Evolutionary conservation across 2,113 vertebrate genomes (phyloP).

Genomic region (Scartelaos histophorus): DNA sequence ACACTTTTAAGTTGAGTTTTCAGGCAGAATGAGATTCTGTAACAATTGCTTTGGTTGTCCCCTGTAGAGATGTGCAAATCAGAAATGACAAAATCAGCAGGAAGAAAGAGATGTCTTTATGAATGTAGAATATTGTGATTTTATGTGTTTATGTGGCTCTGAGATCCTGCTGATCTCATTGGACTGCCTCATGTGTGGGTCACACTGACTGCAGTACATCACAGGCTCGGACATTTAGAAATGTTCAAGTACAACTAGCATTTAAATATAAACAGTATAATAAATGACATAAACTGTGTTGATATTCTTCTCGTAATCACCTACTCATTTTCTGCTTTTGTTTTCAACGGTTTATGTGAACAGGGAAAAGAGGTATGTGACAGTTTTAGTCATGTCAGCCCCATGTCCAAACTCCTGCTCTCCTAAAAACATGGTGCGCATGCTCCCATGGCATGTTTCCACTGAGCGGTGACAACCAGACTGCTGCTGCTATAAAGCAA

Average conservation of each 20-base stretch:
- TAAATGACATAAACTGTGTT: neutral
- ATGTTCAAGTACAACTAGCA: neutral
- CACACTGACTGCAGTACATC: neutral
- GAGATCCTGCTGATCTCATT: conserved; percentile 8
- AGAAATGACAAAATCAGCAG: conserved; percentile 10
- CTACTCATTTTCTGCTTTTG: conserved; percentile 87
- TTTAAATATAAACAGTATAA: neutral
- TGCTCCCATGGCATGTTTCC: conserved; percentile 70
- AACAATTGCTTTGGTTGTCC: conserved; percentile 1
- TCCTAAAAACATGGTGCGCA: conserved; percentile 80
- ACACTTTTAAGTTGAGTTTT: conserved; percentile 5
- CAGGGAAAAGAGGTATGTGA: conserved; percentile 99
- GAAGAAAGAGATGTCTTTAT: conserved; percentile 4
- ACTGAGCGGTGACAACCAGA: neutral
- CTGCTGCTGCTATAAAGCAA: neutral
- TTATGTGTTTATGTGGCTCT: neutral
- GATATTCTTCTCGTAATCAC: conserved; percentile 64
- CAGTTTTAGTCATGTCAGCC: conserved; percentile 66
- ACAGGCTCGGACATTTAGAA: neutral
- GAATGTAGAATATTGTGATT: conserved; percentile 1
- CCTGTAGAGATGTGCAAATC: conserved; percentile 16
- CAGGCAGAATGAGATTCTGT: conserved; percentile 4
- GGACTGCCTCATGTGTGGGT: neutral
- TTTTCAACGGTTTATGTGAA: conserved; percentile 82
- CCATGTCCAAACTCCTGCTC: conserved; percentile 36